Percentiles rank a stretch among this genome's conserved stretches.
These are phyloP conservation scores for Ganaspis sp. DNA, from an alignment of 1,140 invertebrate genomes.

Conservation along the genomic window DNA sequence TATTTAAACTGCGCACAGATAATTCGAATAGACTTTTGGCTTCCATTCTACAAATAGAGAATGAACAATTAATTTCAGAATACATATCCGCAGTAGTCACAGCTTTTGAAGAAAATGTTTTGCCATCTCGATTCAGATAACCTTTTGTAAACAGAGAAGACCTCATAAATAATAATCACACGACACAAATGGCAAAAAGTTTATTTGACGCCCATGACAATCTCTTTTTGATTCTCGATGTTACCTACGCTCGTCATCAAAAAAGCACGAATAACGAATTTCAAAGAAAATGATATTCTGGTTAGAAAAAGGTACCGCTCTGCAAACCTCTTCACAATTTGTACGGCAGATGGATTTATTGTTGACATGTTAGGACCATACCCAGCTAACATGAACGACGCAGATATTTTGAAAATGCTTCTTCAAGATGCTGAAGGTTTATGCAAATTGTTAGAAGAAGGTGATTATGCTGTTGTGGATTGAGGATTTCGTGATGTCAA, in stretches of 20 bases:
- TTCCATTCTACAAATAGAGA: conserved; percentile 18
- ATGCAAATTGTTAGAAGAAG: no score
- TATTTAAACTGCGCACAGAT: conserved; percentile 42
- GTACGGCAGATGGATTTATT: conserved; percentile 56
- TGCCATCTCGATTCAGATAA: conserved; percentile 32
- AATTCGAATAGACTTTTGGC: conserved; percentile 39
- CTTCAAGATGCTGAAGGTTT: conserved; percentile 44
- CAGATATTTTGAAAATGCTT: conserved; percentile 43
- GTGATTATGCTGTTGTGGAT: no score
- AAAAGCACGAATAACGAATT: conserved; percentile 42
- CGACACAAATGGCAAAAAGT: conserved; percentile 34
- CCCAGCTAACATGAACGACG: no score
- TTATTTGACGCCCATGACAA: conserved; percentile 25
- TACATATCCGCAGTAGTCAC: conserved; percentile 38
- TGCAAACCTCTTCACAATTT: conserved; percentile 59
- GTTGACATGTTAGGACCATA: conserved; percentile 49
- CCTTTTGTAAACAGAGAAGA: conserved; percentile 22
- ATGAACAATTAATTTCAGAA: conserved; percentile 40
- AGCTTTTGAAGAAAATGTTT: conserved; percentile 44
- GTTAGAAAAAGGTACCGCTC: conserved; percentile 54
- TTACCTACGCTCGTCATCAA: no score
- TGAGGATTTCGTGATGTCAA: conserved; percentile 59
- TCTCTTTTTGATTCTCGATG: conserved; percentile 41
- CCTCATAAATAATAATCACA: conserved; percentile 35
- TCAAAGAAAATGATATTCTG: conserved; percentile 49